These are phyloP conservation scores for Maconellicoccus hirsutus DNA, from an alignment of 1,140 invertebrate genomes.

Conservation along the genomic window DNA sequence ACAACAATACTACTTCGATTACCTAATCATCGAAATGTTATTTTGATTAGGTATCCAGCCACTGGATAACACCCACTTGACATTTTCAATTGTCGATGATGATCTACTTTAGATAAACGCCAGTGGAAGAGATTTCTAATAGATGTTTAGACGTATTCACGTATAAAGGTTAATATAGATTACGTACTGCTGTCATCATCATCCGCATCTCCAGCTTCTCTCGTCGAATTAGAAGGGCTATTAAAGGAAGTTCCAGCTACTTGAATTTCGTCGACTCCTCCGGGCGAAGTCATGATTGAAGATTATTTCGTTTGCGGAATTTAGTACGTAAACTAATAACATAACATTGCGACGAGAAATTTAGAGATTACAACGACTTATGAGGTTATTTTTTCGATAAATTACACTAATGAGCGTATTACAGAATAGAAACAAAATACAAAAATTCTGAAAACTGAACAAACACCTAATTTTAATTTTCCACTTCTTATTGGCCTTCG, in stretches of 20 bases:
- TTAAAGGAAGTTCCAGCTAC: conserved; percentile 9
- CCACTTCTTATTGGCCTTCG: neutral
- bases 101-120: neutral
- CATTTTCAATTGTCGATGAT: neutral
- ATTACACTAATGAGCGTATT: too few relatives aligned
- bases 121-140: neutral
- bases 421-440: neutral
- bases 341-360: too few relatives aligned
- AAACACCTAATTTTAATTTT: neutral
- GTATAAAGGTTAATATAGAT: neutral
- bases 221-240: conserved; percentile 1
- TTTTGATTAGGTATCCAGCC: neutral
- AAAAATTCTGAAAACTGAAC: neutral
- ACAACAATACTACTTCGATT: too few relatives aligned
- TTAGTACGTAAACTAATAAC: too few relatives aligned
- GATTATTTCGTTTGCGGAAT: neutral
- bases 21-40: too few relatives aligned
- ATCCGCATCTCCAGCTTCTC: neutral
- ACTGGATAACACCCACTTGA: neutral
- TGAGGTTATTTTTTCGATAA: too few relatives aligned
- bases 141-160: neutral
- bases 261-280: conserved; percentile 12
- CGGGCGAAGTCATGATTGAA: neutral
- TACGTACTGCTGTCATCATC: conserved; percentile 14
- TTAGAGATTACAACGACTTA: too few relatives aligned